These are phyloP conservation scores for Chondrilla cf. caribensis DNA, from an alignment of 37 sponge, comb jelly and placozoan species.

Conservation along the genomic window DNA sequence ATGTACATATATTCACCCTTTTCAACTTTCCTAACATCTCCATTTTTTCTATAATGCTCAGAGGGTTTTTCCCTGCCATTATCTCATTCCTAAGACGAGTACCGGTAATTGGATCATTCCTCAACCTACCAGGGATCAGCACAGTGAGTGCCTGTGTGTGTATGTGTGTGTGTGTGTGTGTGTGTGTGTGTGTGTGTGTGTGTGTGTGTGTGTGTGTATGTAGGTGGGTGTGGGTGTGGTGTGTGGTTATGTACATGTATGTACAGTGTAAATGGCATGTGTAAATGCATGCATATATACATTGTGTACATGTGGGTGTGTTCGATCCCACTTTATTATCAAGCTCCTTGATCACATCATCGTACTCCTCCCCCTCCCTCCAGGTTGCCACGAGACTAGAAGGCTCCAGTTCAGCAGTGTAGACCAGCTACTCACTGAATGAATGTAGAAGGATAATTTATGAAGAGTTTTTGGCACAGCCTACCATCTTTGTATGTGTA, in stretches of 20 bases:
- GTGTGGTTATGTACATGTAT: slow-evolving; percentile 1
- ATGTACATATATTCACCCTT: neutral
- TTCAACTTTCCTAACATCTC: too few species aligned
- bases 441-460: too few species aligned
- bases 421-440: too few species aligned
- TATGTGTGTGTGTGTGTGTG: slow-evolving; percentile 4
- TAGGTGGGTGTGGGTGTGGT: too few species aligned
- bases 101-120: slow-evolving; percentile 81
- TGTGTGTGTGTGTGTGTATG: neutral
- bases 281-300: too few species aligned
- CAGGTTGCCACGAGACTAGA: neutral
- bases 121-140: slow-evolving; percentile 87
- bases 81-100: slow-evolving; percentile 78
- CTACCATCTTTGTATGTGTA: too few species aligned
- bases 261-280: slow-evolving; percentile 25
- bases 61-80: slow-evolving; percentile 86
- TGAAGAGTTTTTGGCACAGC: neutral
- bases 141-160: slow-evolving; percentile 30
- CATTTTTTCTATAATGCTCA: neutral
- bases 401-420: neutral
- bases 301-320: too few species aligned
- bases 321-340: too few species aligned
- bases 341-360: neutral
- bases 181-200: slow-evolving; percentile 23
- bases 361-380: neutral